A percentile compares a stretch with the other conserved stretches of the same genome.
Conservation (phyloP, 2,113 vertebrate genomes). For the Dipodomys merriami region DNA sequence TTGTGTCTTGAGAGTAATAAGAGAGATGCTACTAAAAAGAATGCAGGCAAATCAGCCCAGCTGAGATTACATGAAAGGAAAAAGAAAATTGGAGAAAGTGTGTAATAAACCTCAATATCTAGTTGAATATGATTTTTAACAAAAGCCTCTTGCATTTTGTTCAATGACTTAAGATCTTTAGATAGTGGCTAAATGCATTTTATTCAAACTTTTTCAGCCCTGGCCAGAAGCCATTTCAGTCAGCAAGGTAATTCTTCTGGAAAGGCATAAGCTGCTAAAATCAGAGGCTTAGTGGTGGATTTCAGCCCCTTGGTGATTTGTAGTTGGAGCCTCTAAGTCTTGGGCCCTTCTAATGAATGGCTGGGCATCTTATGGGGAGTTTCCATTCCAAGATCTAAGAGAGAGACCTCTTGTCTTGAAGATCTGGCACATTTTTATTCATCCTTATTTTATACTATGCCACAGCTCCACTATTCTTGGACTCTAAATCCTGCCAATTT, state of each 20-base stretch:
- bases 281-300: conserved; percentile 64
- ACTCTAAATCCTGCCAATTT: neutral
- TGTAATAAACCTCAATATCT: conserved; percentile 73
- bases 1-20: conserved; percentile 75
- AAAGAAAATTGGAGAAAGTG: conserved; percentile 69
- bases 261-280: conserved; percentile 67
- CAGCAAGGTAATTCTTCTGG: conserved; percentile 75
- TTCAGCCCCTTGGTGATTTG: conserved; percentile 67
- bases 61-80: conserved; percentile 74
- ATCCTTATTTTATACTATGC: conserved; percentile 35
- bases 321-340: conserved; percentile 55
- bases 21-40: conserved; percentile 65
- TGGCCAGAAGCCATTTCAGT: conserved; percentile 66
- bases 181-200: conserved; percentile 74
- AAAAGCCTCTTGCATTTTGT: conserved; percentile 74
- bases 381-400: conserved; percentile 30
- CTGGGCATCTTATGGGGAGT: neutral
- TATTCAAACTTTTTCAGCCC: conserved; percentile 71
- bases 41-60: conserved; percentile 74
- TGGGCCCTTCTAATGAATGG: conserved; percentile 49
- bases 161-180: conserved; percentile 73
- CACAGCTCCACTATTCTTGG: neutral
- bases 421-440: conserved; percentile 23
- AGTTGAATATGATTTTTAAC: conserved; percentile 78
- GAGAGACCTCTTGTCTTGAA: conserved; percentile 27